These are phyloP conservation scores for Ctenicera cuprea DNA, from an alignment of 2,888 invertebrate species.

Conservation along the genomic window DNA sequence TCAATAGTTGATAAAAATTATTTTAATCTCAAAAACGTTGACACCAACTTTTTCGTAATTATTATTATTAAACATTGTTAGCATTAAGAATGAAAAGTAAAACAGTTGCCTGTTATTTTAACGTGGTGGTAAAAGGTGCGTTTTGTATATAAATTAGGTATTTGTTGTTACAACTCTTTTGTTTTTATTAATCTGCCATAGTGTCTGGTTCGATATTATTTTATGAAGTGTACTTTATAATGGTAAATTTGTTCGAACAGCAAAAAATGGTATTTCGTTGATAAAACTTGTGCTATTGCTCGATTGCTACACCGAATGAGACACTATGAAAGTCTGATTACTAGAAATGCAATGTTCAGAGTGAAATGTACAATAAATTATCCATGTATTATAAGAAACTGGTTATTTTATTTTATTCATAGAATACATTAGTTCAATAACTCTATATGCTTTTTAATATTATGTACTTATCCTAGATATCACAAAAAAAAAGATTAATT, in stretches of 20 bases:
- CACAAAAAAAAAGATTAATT: not conserved
- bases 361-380: constrained; percentile 36
- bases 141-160: constrained; percentile 40
- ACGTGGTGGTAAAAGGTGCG: constrained; percentile 1
- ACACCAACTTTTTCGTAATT: constrained; percentile 39
- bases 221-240: not conserved
- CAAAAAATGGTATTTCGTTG: not conserved
- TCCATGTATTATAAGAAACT: constrained; percentile 20
- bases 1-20: constrained; percentile 9
- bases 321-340: constrained; percentile 4
- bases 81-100: constrained; percentile 5
- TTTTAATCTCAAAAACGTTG: constrained; percentile 8
- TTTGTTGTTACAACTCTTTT: constrained; percentile 31
- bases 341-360: constrained; percentile 19
- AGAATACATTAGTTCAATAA: not conserved
- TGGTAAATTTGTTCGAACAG: not conserved
- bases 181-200: not conserved
- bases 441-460: not conserved
- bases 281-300: not conserved
- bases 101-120: constrained; percentile 17
- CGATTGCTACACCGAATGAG: not conserved
- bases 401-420: constrained; percentile 4
- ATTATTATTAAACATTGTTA: constrained; percentile 23
- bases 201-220: not conserved
- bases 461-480: not conserved